A percentile compares a stretch with the other conserved stretches of the same genome.
These are phyloP conservation scores for Gambusia yucatana DNA, from an alignment of 2,797 vertebrate genomes.

Conservation along the genomic window DNA sequence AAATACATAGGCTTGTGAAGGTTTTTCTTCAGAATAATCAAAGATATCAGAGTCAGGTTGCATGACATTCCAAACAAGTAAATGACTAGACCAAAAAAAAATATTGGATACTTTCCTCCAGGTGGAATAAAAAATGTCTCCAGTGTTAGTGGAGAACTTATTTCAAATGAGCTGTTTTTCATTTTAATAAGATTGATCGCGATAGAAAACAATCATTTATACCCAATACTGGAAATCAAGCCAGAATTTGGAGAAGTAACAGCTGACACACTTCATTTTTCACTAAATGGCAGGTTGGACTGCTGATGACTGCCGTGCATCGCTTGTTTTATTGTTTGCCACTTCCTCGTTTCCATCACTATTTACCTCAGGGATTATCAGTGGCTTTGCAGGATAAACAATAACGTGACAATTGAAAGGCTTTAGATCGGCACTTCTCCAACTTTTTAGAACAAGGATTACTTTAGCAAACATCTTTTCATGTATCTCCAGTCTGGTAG, in stretches of 20 bases:
- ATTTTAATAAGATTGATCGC: slow-evolving; percentile 36
- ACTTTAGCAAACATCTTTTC: neutral
- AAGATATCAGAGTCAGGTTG: slow-evolving; percentile 73
- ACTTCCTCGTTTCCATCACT: slow-evolving; percentile 15
- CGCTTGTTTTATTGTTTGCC: slow-evolving; percentile 21
- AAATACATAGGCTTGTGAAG: slow-evolving; percentile 80
- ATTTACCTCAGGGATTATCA: slow-evolving; percentile 28
- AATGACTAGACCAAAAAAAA: slow-evolving; percentile 68
- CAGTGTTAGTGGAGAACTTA: slow-evolving; percentile 63
- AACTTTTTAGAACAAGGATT: neutral
- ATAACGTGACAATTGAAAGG: neutral
- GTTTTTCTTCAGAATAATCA: slow-evolving; percentile 70
- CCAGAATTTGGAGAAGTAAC: neutral
- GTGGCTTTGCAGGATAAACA: neutral
- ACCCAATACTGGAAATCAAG: slow-evolving; percentile 7
- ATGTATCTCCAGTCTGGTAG: neutral
- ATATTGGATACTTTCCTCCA: slow-evolving; percentile 74
- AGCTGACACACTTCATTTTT: neutral
- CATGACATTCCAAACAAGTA: slow-evolving; percentile 71
- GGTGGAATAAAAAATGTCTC: slow-evolving; percentile 69
- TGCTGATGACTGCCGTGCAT: neutral
- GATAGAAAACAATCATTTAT: neutral
- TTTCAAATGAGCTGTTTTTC: slow-evolving; percentile 66
- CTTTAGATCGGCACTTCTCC: neutral
- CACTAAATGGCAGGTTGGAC: neutral